Base-by-base conservation (phyloP, 1,140 invertebrate genomes). In the Pristionchus pacificus region DNA sequence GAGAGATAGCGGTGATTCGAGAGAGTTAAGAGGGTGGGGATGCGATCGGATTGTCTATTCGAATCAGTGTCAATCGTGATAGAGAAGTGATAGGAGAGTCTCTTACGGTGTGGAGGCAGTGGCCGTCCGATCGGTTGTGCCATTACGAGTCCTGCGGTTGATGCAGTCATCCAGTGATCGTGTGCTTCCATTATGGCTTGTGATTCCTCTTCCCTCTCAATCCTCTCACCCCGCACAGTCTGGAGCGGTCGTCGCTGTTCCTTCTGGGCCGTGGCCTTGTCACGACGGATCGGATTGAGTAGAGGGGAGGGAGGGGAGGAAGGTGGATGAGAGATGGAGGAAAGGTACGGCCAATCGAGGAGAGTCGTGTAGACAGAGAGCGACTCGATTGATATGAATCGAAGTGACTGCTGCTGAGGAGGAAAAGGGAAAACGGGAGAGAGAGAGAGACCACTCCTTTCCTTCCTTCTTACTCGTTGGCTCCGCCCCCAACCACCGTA, bases 321-420 rank as follows among this genome's bases (percentile, higher is more conserved):
- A 19, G 38, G 38, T 10, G 38, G 38, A 49, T n/a, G n/a, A n/a
- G n/a, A n/a, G n/a, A n/a, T n/a, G n/a, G n/a, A n/a, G n/a, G n/a
- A n/a, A n/a, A n/a, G n/a, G n/a, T n/a, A n/a, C n/a, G n/a, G n/a
- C n/a, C n/a, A n/a, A n/a, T n/a, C n/a, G n/a, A n/a, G n/a, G n/a
- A n/a, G n/a, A n/a, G n/a, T n/a, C n/a, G n/a, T n/a, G n/a, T n/a
- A n/a, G n/a, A n/a, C 6, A 49, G 19, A 49, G 38, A 49, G 38
- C 19, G 19, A 19, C 6, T 49, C 6, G 38, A 10, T 49, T 49
- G 38, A 49, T 19, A 19, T 49, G 38, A 49, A 49, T 49, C 19
- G 38, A 49, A 49, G 38, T 49, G 38, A 49, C 38, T 49, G 38
- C 38, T 49, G n/a, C n/a, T n/a, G n/a, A n/a, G n/a, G n/a, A n/a